A percentile compares a stretch with the other conserved stretches of the same genome.
Evolutionary conservation across 2,888 invertebrate species (phyloP).

Genomic region (Himalopsyche kuldschensis): DNA sequence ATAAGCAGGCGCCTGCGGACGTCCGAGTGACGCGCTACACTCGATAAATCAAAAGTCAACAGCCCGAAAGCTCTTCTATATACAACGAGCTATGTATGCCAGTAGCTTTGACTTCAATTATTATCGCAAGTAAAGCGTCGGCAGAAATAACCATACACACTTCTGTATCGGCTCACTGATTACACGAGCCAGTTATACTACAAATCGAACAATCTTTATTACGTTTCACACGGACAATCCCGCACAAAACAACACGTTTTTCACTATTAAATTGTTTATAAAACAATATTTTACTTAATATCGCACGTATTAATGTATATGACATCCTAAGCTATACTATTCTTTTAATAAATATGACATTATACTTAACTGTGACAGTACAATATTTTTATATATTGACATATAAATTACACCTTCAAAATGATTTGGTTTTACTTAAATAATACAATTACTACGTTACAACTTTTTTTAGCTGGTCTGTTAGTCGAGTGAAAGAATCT

Average conservation of each 20-base stretch:
- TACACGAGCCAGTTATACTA: not conserved
- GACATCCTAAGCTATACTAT: no score
- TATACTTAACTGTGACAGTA: no score
- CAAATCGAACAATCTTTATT: not conserved
- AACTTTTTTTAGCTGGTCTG: no score
- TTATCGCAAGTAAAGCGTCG: not conserved
- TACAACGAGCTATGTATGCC: not conserved
- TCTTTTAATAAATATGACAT: no score
- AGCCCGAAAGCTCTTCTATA: not conserved
- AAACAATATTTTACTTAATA: no score
- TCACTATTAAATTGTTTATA: no score
- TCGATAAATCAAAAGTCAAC: constrained; percentile 1
- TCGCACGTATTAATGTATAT: no score
- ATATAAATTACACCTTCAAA: no score
- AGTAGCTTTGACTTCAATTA: not conserved
- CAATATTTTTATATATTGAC: no score
- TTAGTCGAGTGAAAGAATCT: no score
- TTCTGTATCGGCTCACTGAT: not conserved
- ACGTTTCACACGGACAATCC: not conserved
- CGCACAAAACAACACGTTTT: not conserved
- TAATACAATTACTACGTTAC: no score
- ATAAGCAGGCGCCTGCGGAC: not conserved
- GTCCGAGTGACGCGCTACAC: not conserved
- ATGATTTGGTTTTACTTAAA: no score
- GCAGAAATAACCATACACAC: not conserved